A percentile compares a stretch with the other conserved stretches of the same genome.
Conservation (phyloP, 1,140 invertebrate genomes). For the Monochamus saltuarius region DNA sequence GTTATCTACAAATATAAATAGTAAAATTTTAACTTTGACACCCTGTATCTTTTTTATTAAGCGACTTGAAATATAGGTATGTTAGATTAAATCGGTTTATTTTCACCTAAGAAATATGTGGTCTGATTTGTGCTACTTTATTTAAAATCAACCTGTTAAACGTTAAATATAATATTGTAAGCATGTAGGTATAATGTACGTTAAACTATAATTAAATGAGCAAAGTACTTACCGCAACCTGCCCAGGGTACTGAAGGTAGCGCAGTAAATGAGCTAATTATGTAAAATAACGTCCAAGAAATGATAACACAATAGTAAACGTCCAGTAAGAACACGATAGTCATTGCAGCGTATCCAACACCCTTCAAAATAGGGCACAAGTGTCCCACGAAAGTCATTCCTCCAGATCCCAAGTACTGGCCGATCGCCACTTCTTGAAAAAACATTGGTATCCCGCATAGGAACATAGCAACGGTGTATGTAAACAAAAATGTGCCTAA, state of each 20-base stretch:
- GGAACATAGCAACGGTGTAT: conserved; percentile 69
- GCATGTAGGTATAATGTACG: background rate
- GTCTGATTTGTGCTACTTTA: too few species aligned
- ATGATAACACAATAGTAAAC: conserved; percentile 68
- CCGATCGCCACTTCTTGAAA: conserved; percentile 74
- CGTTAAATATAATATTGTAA: too few species aligned
- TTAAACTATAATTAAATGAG: background rate
- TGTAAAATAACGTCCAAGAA: conserved; percentile 64
- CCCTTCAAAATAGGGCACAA: conserved; percentile 66
- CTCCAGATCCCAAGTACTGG: conserved; percentile 63
- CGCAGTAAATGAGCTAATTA: conserved; percentile 56
- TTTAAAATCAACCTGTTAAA: too few species aligned
- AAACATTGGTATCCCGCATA: conserved; percentile 75
- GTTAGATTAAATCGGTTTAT: too few species aligned
- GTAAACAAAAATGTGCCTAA: conserved; percentile 66
- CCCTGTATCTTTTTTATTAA: too few species aligned
- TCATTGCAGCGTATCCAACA: conserved; percentile 69
- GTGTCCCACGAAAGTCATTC: conserved; percentile 63
- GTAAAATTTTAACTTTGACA: too few species aligned
- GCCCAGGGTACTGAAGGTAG: conserved; percentile 59
- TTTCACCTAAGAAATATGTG: too few species aligned
- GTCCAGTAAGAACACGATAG: conserved; percentile 67
- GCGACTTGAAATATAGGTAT: too few species aligned
- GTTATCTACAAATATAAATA: too few species aligned
- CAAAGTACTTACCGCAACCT: conserved; percentile 56